phyloP scores from a whole-genome alignment of 1,140 invertebrate genomes.

The Cydia amplana region DNA sequence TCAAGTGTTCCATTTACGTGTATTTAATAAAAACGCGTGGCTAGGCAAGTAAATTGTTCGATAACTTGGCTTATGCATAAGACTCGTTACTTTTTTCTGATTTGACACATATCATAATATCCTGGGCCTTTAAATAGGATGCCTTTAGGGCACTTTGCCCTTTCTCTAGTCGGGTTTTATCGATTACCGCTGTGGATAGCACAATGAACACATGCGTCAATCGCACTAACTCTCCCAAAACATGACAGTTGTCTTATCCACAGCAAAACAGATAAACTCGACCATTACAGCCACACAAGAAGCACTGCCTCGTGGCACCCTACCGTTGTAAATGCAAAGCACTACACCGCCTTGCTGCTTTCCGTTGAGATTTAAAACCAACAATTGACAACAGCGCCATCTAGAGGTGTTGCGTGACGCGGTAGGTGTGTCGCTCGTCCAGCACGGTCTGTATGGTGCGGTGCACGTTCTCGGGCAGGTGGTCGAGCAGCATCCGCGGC shows the following conservation, averaged over 20 bases:
- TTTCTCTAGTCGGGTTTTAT: not conserved
- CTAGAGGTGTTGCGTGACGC: constrained; percentile 70
- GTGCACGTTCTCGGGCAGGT: constrained; percentile 86
- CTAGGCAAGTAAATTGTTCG: constrained; percentile 24
- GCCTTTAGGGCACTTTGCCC: not conserved
- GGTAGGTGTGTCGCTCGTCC: constrained; percentile 76
- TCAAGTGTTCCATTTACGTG: constrained; percentile 3
- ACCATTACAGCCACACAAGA: too few species aligned
- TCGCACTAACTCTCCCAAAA: too few species aligned
- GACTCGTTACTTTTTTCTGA: constrained; percentile 22
- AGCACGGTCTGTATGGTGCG: constrained; percentile 83
- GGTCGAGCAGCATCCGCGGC: constrained; percentile 88
- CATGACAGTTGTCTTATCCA: not conserved
- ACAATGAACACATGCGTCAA: not conserved
- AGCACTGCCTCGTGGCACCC: not conserved
- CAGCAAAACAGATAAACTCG: not conserved
- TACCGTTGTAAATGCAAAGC: not conserved
- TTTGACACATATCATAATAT: constrained; percentile 17
- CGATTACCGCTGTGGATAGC: not conserved
- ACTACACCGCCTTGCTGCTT: not conserved
- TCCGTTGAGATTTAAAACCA: not conserved
- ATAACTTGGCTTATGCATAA: constrained; percentile 24
- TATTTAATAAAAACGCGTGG: constrained; percentile 2
- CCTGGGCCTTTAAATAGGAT: not conserved
- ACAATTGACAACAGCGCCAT: constrained; percentile 17